A percentile compares a stretch with the other conserved stretches of the same genome.
phyloP scores from a whole-genome alignment of 2,797 vertebrate species.

The Nasua narica region DNA sequence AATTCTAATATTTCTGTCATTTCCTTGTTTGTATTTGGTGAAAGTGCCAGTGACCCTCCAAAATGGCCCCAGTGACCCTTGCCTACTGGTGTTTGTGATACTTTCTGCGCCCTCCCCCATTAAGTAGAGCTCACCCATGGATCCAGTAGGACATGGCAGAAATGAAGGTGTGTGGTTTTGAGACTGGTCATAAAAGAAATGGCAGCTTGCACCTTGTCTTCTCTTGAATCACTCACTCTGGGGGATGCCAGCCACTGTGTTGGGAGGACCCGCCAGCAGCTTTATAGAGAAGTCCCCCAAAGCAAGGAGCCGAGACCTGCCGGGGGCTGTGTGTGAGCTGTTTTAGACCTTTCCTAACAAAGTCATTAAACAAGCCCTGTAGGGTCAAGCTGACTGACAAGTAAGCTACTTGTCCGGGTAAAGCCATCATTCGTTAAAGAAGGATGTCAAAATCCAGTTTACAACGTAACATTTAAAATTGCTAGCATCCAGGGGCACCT shows the following conservation, averaged over 20 bases:
- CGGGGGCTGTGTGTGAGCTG: neutral
- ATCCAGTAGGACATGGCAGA: neutral
- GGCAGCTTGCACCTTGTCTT: too few relatives aligned
- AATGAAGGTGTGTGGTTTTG: neutral
- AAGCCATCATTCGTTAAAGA: neutral
- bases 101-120: neutral
- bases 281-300: neutral
- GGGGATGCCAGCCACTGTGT: neutral
- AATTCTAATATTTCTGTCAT: neutral
- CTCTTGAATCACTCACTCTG: neutral
- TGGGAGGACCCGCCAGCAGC: neutral
- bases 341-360: neutral
- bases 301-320: neutral
- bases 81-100: neutral
- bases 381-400: neutral
- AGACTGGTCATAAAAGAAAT: neutral
- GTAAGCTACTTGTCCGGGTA: neutral
- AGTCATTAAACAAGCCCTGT: neutral
- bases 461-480: too few relatives aligned
- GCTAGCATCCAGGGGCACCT: too few relatives aligned
- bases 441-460: neutral
- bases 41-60: neutral
- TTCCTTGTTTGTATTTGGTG: neutral
- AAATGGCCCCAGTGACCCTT: neutral
- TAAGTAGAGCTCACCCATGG: neutral